phyloP scores from a whole-genome alignment of 2,888 invertebrate species.

The Drosophila ustulata region DNA sequence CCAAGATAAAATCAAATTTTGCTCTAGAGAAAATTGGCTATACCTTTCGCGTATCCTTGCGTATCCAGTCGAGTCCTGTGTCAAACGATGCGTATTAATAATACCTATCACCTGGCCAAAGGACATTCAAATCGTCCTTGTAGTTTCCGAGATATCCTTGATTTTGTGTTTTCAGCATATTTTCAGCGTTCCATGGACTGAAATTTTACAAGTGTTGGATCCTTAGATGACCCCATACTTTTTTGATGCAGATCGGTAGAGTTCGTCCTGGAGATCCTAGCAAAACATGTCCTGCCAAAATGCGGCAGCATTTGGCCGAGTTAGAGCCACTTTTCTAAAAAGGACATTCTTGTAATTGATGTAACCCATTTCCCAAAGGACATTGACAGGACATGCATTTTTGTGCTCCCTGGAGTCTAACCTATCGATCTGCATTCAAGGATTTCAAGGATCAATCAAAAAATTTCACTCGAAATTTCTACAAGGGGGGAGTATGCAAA shows the following conservation, averaged over 20 bases:
- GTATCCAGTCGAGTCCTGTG: slow-evolving; percentile 6
- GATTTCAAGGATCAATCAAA: not conserved
- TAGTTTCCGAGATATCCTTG: not conserved
- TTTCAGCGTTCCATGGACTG: too few species aligned
- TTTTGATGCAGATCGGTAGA: too few species aligned
- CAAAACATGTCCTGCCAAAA: not conserved
- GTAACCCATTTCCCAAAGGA: not conserved
- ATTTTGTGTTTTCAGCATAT: slow-evolving; percentile 1
- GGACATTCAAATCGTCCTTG: not conserved
- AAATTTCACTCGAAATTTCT: not conserved
- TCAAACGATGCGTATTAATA: not conserved
- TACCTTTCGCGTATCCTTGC: slow-evolving; percentile 5
- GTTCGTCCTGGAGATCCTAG: too few species aligned
- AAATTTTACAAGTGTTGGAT: not conserved
- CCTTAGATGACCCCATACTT: not conserved
- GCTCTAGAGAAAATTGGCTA: not conserved
- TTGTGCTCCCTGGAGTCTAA: not conserved
- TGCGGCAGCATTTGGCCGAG: too few species aligned
- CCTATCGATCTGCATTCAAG: not conserved
- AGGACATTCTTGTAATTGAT: too few species aligned
- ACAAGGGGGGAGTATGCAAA: not conserved
- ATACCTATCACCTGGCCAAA: not conserved
- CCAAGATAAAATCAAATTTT: not conserved
- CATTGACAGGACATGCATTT: not conserved
- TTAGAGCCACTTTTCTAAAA: too few species aligned